phyloP scores from a whole-genome alignment of 2,797 vertebrate genomes.

The Intellagama lesueurii region DNA sequence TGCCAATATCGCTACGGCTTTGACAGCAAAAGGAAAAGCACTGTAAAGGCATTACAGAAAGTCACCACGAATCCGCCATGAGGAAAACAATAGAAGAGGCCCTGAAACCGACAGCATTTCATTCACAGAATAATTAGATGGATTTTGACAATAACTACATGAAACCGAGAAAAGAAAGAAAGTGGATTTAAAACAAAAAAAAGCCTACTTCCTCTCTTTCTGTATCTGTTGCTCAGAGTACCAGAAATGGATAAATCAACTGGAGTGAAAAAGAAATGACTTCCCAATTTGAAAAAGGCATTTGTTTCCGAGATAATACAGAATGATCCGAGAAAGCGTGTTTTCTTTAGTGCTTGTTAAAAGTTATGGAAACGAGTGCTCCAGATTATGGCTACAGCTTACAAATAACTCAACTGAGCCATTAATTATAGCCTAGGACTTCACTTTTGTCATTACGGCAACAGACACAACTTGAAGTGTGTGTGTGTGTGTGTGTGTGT shows the following conservation, averaged over 20 bases:
- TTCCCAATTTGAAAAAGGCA: conserved; percentile 50
- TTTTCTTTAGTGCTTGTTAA: background rate
- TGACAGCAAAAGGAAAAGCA: no score
- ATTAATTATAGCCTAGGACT: conserved; percentile 55
- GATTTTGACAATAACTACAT: background rate
- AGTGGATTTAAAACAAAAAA: background rate
- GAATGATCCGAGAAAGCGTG: conserved; percentile 23
- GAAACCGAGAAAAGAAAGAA: background rate
- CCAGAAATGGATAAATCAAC: background rate
- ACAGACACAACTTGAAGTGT: conserved; percentile 13
- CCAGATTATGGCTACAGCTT: conserved; percentile 56
- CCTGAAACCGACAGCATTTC: background rate
- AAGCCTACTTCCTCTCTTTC: background rate
- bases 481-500: background rate
- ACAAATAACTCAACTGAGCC: conserved; percentile 66
- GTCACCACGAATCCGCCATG: background rate
- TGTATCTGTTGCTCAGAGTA: background rate
- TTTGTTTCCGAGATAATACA: conserved; percentile 47
- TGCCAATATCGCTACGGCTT: no score
- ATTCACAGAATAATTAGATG: background rate
- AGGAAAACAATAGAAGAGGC: background rate
- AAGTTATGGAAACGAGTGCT: conserved; percentile 13
- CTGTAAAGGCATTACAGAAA: background rate
- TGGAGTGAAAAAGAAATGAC: conserved; percentile 25
- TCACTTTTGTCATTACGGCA: conserved; percentile 43